Conservation (phyloP, 2,888 invertebrate genomes). For the Heliconius charithonia region DNA sequence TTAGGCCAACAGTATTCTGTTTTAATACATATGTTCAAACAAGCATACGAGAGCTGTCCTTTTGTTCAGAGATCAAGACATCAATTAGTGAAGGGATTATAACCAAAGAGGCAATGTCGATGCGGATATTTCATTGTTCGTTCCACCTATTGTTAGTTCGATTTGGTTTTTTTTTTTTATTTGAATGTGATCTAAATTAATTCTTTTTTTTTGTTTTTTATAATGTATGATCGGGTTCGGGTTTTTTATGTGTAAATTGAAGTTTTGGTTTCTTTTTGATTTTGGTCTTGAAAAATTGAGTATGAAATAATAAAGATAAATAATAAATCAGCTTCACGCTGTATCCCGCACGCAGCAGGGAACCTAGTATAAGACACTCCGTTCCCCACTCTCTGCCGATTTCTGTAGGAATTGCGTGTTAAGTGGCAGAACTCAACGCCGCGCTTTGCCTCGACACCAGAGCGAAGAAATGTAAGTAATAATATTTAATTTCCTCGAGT, state of each 20-base stretch:
- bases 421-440: background rate
- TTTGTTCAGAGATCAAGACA: slow-evolving; percentile 40
- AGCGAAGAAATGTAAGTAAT: background rate
- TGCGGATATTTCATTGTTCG: slow-evolving; percentile 38
- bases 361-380: no score
- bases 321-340: no score
- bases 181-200: slow-evolving; percentile 11
- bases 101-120: slow-evolving; percentile 30
- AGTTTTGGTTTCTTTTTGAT: no score
- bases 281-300: no score
- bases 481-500: background rate
- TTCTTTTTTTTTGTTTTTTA: background rate
- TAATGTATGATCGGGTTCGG: no score
- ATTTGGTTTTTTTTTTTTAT: slow-evolving; percentile 5
- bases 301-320: no score
- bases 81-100: slow-evolving; percentile 42
- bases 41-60: slow-evolving; percentile 27
- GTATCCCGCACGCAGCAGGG: no score
- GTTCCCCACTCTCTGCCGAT: no score
- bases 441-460: background rate
- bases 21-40: slow-evolving; percentile 14
- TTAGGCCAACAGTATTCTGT: background rate
- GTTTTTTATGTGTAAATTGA: no score
- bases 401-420: no score
- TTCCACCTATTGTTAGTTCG: background rate